Base-by-base conservation (phyloP, 2,888 invertebrate genomes). In the Hirtodrosophila cameraria region DNA sequence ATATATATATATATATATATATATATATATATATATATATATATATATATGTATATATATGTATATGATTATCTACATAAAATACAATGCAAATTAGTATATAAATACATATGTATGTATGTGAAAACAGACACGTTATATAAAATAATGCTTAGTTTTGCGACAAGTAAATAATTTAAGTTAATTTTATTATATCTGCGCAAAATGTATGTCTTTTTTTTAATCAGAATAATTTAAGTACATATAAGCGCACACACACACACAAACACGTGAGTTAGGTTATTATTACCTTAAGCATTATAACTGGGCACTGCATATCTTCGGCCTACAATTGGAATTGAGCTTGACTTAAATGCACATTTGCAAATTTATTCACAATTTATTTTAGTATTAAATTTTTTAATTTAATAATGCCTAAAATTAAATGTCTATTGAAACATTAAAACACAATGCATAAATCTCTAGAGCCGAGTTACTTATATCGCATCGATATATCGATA, bases 361-460 rank as follows among this genome's bases (percentile, higher is more conserved):
- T 48, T 60, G 69, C 45, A 46, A 69, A 43, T 46, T 74, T 69
- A 16, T 74, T 48, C 49, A 69, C 53, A 28, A 25, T 28, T 23
- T 68, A 18, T 50, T 68, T 59, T 45, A 41, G 38, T 45, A 46
- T 42, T 54, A n/a, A 74, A 74, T 61, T 68, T 69, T 18, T 42
- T 50, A 55, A 60, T 38, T 68, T 60, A 43, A 50, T 74, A 60
- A 49, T 69, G 75, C 69, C 69, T 60, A 69, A 69, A 68, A 54
- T 48, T 46, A 25, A 68, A 68, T 69, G 69, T 50, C 75, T 74
- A 74, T 74, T 68, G 75, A 74, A 69, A 46, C 36, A 52, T 27
- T 58, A 11, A 42, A 9, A 27, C 36, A 31, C 38, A 59, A 28
- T 62, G 23, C 23, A 42, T 31, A 15, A 30, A 16, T 15, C 12